Percentiles rank a stretch among this genome's conserved stretches.
These are phyloP conservation scores for Himalopsyche japonica DNA, from an alignment of 2,888 invertebrate genomes.

Conservation along the genomic window DNA sequence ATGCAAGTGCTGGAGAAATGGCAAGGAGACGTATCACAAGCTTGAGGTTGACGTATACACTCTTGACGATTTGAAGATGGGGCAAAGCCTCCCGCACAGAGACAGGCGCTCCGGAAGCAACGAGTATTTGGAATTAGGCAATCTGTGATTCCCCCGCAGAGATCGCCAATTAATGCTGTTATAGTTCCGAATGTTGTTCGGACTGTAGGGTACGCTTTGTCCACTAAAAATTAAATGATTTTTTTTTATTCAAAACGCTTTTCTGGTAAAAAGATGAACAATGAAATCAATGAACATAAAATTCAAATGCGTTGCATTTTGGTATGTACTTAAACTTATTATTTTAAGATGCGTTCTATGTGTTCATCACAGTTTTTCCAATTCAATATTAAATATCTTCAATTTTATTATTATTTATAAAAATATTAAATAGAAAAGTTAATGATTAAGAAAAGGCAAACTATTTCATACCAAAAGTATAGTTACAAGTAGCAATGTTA, in stretches of 20 bases:
- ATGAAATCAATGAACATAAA: too few species aligned
- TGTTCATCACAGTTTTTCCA: too few species aligned
- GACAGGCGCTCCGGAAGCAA: constrained; percentile 68
- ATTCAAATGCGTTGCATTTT: too few species aligned
- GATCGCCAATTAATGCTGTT: constrained; percentile 74
- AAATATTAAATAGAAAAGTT: too few species aligned
- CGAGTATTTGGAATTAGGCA: constrained; percentile 67
- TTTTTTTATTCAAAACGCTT: neutral
- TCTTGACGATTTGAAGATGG: constrained; percentile 67
- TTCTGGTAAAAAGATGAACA: too few species aligned
- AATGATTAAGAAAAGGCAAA: too few species aligned
- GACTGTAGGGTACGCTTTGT: constrained; percentile 60
- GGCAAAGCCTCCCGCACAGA: constrained; percentile 64
- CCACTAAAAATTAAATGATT: constrained; percentile 13
- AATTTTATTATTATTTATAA: too few species aligned
- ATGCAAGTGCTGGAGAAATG: constrained; percentile 67
- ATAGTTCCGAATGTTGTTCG: constrained; percentile 66
- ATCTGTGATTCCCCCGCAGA: constrained; percentile 71
- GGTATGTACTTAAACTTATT: too few species aligned
- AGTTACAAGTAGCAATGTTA: too few species aligned
- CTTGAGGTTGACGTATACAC: constrained; percentile 63
- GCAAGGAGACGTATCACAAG: constrained; percentile 67
- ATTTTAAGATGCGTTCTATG: too few species aligned
- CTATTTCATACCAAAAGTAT: too few species aligned
- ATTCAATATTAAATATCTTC: too few species aligned